These are phyloP conservation scores for Hecatera dysodea DNA, from an alignment of 2,888 invertebrate species.

Conservation along the genomic window DNA sequence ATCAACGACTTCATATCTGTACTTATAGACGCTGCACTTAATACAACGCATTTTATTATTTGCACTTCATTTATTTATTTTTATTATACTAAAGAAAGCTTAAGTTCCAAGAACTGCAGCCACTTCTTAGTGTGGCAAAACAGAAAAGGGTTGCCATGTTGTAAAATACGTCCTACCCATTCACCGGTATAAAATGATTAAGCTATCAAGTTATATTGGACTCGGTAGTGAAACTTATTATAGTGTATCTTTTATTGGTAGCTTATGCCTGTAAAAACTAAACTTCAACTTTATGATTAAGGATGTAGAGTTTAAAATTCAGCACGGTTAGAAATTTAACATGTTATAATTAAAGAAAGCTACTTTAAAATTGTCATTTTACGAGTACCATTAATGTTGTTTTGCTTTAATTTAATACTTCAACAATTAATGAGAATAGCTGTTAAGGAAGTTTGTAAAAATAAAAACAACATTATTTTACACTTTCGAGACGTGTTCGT, in stretches of 20 bases:
- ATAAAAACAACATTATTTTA: slow-evolving; percentile 33
- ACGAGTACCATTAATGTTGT: slow-evolving; percentile 56
- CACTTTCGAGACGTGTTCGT: neutral
- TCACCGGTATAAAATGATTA: slow-evolving; percentile 51
- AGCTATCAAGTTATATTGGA: slow-evolving; percentile 55
- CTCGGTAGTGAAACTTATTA: slow-evolving; percentile 48
- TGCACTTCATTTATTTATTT: neutral
- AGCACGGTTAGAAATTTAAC: neutral
- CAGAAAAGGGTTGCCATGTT: slow-evolving; percentile 9
- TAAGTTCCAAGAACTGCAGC: neutral
- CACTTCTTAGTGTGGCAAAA: neutral
- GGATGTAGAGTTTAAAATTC: neutral
- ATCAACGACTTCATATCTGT: slow-evolving; percentile 57
- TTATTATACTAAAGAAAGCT: neutral
- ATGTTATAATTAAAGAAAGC: slow-evolving; percentile 38
- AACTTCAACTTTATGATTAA: slow-evolving; percentile 7
- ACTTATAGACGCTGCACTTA: neutral
- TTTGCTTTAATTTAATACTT: slow-evolving; percentile 56
- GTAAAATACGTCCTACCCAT: slow-evolving; percentile 22
- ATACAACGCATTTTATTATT: neutral
- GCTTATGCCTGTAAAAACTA: neutral
- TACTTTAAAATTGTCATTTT: slow-evolving; percentile 61
- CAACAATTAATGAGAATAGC: slow-evolving; percentile 54
- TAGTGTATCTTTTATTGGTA: slow-evolving; percentile 41
- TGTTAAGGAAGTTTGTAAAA: slow-evolving; percentile 49